These are phyloP conservation scores for Eulemur mongoz DNA, from an alignment of 2,797 vertebrate species.

Conservation along the genomic window DNA sequence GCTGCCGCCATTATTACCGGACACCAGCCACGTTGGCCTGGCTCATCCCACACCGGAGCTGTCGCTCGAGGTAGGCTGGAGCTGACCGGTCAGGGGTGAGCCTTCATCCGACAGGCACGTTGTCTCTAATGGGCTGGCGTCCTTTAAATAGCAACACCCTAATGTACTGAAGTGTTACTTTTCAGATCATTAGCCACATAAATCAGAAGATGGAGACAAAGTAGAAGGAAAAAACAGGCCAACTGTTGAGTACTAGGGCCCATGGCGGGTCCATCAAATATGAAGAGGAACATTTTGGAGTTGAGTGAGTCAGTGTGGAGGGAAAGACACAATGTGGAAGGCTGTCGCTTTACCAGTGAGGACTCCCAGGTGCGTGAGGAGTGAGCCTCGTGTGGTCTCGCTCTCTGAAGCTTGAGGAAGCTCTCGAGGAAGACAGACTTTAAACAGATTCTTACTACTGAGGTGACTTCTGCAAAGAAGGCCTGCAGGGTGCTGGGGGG, in stretches of 20 bases:
- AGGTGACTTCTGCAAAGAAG: neutral
- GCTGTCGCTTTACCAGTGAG: neutral
- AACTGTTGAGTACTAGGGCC: neutral
- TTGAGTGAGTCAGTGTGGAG: neutral
- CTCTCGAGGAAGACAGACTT: neutral
- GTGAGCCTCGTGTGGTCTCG: neutral
- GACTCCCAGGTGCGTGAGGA: neutral
- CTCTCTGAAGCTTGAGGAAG: neutral
- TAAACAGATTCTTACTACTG: neutral
- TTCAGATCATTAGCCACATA: conserved; percentile 47
- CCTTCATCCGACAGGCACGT: neutral
- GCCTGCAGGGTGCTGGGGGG: neutral
- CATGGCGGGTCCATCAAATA: neutral
- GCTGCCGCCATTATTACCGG: neutral
- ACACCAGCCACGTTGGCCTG: neutral
- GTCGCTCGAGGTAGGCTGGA: neutral
- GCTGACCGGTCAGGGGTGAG: neutral
- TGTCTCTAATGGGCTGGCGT: neutral
- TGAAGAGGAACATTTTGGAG: neutral
- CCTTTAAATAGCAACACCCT: conserved; percentile 18
- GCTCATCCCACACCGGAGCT: neutral
- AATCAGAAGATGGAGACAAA: conserved; percentile 67
- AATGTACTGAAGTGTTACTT: neutral
- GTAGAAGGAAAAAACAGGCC: conserved; percentile 38
- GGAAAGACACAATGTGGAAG: neutral